These are phyloP conservation scores for Sturnus vulgaris DNA, from an alignment of 2,113 vertebrate species.

Conservation along the genomic window DNA sequence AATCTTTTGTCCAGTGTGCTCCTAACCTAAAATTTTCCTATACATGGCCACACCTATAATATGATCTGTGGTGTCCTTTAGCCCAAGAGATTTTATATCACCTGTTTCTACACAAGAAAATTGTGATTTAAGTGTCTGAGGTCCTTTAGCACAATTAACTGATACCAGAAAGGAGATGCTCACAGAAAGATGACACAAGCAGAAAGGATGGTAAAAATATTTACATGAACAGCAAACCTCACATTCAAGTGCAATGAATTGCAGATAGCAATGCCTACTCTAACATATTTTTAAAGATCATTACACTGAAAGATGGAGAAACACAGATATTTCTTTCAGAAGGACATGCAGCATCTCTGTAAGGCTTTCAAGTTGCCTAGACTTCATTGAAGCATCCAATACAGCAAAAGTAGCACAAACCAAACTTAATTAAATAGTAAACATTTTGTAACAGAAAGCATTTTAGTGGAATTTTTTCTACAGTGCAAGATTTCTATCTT, in stretches of 20 bases:
- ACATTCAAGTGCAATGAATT: not conserved
- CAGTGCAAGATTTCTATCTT: not conserved
- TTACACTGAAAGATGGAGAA: not conserved
- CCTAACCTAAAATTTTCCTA: not conserved
- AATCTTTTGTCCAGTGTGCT: not conserved
- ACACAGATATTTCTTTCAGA: not conserved
- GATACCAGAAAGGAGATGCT: not conserved
- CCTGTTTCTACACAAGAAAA: not conserved
- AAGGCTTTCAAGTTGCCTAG: not conserved
- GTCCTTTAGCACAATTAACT: not conserved
- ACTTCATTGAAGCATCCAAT: not conserved
- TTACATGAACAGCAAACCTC: not conserved
- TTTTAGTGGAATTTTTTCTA: not conserved
- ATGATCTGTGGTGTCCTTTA: not conserved
- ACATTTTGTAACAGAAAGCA: not conserved
- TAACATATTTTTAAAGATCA: not conserved
- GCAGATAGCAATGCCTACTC: not conserved
- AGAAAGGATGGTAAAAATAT: not conserved
- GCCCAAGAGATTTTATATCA: not conserved
- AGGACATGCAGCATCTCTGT: not conserved
- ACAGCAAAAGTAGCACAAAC: not conserved
- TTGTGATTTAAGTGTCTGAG: not conserved
- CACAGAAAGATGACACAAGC: not conserved
- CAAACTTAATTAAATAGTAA: not conserved
- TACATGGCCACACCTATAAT: not conserved